These are phyloP conservation scores for Hypothenemus hampei DNA, from an alignment of 1,140 invertebrate genomes.

Conservation along the genomic window DNA sequence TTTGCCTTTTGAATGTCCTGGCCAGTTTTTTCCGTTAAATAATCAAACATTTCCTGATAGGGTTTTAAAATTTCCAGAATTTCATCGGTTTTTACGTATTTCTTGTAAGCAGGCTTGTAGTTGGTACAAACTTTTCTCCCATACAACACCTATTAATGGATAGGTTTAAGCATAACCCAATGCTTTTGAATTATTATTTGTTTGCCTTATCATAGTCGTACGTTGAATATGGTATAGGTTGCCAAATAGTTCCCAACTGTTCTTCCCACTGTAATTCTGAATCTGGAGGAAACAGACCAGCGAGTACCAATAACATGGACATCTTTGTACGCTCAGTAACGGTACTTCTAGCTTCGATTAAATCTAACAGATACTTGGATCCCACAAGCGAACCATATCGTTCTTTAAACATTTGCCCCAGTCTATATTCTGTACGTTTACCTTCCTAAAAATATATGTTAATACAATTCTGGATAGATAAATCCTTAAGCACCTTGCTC, in stretches of 20 bases:
- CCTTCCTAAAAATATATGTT: slow-evolving; percentile 27
- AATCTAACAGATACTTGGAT: slow-evolving; percentile 46
- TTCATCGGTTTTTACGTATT: slow-evolving; percentile 11
- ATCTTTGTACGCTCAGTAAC: slow-evolving; percentile 56
- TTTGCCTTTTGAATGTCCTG: slow-evolving; percentile 15
- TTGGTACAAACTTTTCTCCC: slow-evolving; percentile 19
- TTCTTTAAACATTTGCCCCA: slow-evolving; percentile 56
- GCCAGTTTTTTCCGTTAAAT: slow-evolving; percentile 19
- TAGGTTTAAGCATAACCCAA: background rate
- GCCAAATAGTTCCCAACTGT: slow-evolving; percentile 52
- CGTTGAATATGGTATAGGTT: slow-evolving; percentile 51
- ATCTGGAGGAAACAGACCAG: slow-evolving; percentile 52
- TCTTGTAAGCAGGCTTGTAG: slow-evolving; percentile 22
- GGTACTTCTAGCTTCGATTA: slow-evolving; percentile 44
- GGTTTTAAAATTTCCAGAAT: slow-evolving; percentile 1
- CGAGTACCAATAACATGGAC: slow-evolving; percentile 52
- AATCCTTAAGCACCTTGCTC: slow-evolving; percentile 51
- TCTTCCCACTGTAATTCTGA: slow-evolving; percentile 45
- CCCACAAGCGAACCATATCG: slow-evolving; percentile 59
- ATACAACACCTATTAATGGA: slow-evolving; percentile 19
- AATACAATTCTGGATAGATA: slow-evolving; percentile 37
- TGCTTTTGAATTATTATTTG: too few relatives aligned
- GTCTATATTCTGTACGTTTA: slow-evolving; percentile 51
- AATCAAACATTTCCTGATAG: slow-evolving; percentile 24
- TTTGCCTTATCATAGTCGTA: slow-evolving; percentile 28